phyloP scores from a whole-genome alignment of 1,140 invertebrate genomes.

The Neotoxoptera formosana region DNA sequence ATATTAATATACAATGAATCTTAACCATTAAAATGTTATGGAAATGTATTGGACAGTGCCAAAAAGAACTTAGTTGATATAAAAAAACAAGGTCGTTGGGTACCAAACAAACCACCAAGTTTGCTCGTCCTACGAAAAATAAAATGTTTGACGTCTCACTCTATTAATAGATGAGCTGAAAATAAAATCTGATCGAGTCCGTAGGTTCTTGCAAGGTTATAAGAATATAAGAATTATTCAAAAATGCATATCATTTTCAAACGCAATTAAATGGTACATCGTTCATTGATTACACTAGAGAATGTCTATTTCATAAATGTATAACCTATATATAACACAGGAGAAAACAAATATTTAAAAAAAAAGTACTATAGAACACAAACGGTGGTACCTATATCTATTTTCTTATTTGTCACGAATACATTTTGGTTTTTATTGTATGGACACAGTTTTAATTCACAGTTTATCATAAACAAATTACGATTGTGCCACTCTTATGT shows the following conservation, averaged over 20 bases:
- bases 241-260: slow-evolving; percentile 11
- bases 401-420: not conserved
- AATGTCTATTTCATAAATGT: not conserved
- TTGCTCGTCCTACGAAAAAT: slow-evolving; percentile 46
- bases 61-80: slow-evolving; percentile 37
- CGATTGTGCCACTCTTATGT: not conserved
- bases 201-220: slow-evolving; percentile 41
- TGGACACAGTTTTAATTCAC: not conserved
- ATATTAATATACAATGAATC: not conserved
- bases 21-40: slow-evolving; percentile 19
- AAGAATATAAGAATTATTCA: not conserved
- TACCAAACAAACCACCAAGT: slow-evolving; percentile 42
- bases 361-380: not conserved
- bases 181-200: slow-evolving; percentile 43
- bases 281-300: not conserved
- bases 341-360: not conserved
- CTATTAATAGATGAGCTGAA: slow-evolving; percentile 48
- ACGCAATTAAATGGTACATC: not conserved
- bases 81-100: slow-evolving; percentile 12
- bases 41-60: slow-evolving; percentile 16
- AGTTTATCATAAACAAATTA: not conserved
- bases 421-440: not conserved
- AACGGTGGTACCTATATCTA: not conserved
- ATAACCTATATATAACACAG: not conserved
- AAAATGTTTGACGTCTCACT: slow-evolving; percentile 24